These are phyloP conservation scores for Chrysomallon squamiferum DNA, from an alignment of 1,140 invertebrate species.

Conservation along the genomic window DNA sequence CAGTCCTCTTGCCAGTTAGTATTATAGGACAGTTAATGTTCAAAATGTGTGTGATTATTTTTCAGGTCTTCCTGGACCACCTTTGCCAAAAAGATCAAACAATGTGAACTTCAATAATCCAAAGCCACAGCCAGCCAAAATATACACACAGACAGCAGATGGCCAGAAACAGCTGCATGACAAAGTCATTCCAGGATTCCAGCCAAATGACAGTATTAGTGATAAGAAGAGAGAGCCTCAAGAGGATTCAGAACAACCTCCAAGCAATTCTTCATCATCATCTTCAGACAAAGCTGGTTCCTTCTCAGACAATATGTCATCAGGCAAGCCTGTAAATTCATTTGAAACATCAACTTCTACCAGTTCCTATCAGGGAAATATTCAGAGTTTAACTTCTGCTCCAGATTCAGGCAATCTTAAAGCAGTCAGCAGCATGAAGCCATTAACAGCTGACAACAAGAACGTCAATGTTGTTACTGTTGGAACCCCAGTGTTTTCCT, in stretches of 20 bases:
- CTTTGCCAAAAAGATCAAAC: too few relatives aligned
- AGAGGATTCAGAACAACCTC: neutral
- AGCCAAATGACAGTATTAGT: neutral
- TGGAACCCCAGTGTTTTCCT: conserved; percentile 66
- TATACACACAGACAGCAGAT: neutral
- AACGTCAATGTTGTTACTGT: neutral
- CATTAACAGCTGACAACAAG: neutral
- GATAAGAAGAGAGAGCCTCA: neutral
- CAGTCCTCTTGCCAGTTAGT: too few relatives aligned
- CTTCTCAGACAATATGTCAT: neutral
- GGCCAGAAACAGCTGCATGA: conserved; percentile 17
- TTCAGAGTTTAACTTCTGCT: neutral
- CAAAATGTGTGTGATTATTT: too few relatives aligned
- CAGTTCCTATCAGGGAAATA: too few relatives aligned
- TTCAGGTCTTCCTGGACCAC: too few relatives aligned
- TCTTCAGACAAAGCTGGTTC: neutral
- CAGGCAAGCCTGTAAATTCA: neutral
- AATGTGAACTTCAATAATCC: too few relatives aligned
- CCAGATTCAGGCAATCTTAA: conserved; percentile 2
- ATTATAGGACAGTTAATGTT: too few relatives aligned
- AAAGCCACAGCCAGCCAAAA: neutral
- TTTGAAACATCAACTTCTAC: neutral
- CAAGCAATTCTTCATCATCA: neutral
- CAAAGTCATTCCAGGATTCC: conserved; percentile 18
- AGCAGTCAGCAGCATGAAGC: too few relatives aligned